Evolutionary conservation across 2,888 invertebrate genomes (phyloP), one percentile per base, ranked within the genome.

Genomic region (Caenorhabditis plicata): DNA sequence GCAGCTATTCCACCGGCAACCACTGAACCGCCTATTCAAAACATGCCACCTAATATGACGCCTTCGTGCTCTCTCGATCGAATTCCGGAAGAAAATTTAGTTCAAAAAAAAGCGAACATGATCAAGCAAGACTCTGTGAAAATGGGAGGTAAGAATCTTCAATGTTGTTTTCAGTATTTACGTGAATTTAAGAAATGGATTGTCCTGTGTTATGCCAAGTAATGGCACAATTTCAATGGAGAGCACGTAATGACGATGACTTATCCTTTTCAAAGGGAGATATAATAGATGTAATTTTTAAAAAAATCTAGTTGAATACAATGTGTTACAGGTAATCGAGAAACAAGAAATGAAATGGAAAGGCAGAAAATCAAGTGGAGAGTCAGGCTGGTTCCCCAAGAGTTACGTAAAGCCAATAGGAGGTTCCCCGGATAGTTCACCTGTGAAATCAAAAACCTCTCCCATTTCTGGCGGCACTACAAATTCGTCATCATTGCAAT

Each of bases 311-410:
- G n/a, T n/a, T n/a, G n/a, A n/a, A n/a, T n/a, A n/a, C n/a, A n/a
- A n/a, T n/a, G n/a, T 9, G 13, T 38, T 31, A 32, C n/a, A 65
- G 52, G 85, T 88, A 20, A 82, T 84, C 49, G 87, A 87, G 73
- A 85, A 87, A 75, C 83, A 87, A 82, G 86, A 86, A 48, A 85
- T 86, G 81, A 87, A 87, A 86, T 87, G 86, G 86, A 86, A 85
- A 57, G 87, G 87, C 3, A 85, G 86, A 66, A 81, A 85, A 20
- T 49, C 63, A 9, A 53, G 62, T 36, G 72, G 70, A 26, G 51
- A 62, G 13, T 38, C 53, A 19, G 82, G 81, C 81, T 83, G 77
- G 77, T 79, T 79, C 64, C 79, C 79, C 22, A 79, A 79, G 55
- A 77, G 77, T 45, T 79, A 79, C 46, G 76, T 79, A 19, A 79